Percentiles rank a stretch among this genome's conserved stretches.
These are phyloP conservation scores for Thamnophis sirtalis DNA, from an alignment of 2,113 vertebrate species.

Conservation along the genomic window DNA sequence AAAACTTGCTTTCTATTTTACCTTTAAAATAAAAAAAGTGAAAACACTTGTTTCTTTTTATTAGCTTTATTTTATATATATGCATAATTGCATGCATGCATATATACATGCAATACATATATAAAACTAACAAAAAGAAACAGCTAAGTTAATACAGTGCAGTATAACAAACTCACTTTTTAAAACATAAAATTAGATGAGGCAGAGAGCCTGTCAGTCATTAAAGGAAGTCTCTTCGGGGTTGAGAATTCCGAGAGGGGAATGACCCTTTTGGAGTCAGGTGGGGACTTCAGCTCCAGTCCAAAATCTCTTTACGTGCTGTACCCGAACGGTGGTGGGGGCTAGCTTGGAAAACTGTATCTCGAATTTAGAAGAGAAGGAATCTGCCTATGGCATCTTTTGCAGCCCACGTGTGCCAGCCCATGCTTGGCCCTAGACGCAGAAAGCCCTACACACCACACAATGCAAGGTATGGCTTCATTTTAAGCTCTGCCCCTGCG, in stretches of 20 bases:
- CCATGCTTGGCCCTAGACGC: background rate
- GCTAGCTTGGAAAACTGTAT: background rate
- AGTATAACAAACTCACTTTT: background rate
- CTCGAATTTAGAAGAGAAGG: background rate
- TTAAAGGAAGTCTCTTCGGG: background rate
- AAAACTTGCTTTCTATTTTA: background rate
- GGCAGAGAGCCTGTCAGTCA: background rate
- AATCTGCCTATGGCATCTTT: background rate
- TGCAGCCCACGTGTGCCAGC: background rate
- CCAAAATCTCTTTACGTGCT: conserved; percentile 10
- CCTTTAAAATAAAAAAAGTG: too few relatives aligned
- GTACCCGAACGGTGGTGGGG: background rate
- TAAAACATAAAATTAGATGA: background rate
- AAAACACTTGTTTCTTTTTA: too few relatives aligned
- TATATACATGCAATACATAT: too few relatives aligned
- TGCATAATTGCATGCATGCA: too few relatives aligned
- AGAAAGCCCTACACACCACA: background rate
- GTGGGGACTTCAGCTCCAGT: background rate
- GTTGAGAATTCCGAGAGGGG: background rate
- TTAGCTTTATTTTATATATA: too few relatives aligned
- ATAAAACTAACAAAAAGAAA: too few relatives aligned
- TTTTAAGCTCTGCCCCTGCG: background rate
- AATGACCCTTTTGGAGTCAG: background rate
- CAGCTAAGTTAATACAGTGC: too few relatives aligned
- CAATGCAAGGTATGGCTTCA: background rate